These are phyloP conservation scores for Nannobrachium achirus DNA, from an alignment of 2,113 vertebrate genomes.

Conservation along the genomic window DNA sequence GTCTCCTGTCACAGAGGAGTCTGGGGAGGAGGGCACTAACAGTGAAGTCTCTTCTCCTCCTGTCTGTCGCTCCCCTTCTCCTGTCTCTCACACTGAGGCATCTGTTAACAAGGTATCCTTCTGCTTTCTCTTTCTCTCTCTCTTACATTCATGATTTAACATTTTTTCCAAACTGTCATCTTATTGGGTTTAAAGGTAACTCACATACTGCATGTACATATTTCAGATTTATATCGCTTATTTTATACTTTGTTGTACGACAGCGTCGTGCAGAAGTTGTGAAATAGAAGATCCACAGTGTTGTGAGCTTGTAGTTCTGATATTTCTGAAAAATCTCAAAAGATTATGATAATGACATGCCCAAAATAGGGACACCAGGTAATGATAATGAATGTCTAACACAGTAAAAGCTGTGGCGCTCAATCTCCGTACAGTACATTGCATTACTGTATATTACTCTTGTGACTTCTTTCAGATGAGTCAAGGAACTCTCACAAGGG, in stretches of 20 bases:
- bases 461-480: slow-evolving; percentile 72
- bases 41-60: slow-evolving; percentile 95
- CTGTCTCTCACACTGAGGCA: slow-evolving; percentile 88
- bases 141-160: not conserved
- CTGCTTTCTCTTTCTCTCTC: slow-evolving; percentile 15
- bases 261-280: too few species aligned
- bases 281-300: too few species aligned
- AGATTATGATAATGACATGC: too few species aligned
- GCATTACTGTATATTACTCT: slow-evolving; percentile 31
- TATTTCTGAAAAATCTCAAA: too few species aligned
- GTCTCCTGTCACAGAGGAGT: slow-evolving; percentile 98
- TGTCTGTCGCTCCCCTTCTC: slow-evolving; percentile 95
- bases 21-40: slow-evolving; percentile 96
- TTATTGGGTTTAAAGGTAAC: too few species aligned
- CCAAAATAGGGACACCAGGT: not conserved
- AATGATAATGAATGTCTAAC: too few species aligned
- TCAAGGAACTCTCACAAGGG: slow-evolving; percentile 78
- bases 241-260: too few species aligned
- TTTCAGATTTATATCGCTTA: too few species aligned
- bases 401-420: too few species aligned
- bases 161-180: too few species aligned
- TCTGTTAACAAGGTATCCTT: slow-evolving; percentile 89
- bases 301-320: too few species aligned
- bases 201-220: too few species aligned
- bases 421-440: not conserved